These are phyloP conservation scores for Aurelia sp. DNA, from an alignment of 30 jellyfish, hydroid and myxozoan species.

Conservation along the genomic window DNA sequence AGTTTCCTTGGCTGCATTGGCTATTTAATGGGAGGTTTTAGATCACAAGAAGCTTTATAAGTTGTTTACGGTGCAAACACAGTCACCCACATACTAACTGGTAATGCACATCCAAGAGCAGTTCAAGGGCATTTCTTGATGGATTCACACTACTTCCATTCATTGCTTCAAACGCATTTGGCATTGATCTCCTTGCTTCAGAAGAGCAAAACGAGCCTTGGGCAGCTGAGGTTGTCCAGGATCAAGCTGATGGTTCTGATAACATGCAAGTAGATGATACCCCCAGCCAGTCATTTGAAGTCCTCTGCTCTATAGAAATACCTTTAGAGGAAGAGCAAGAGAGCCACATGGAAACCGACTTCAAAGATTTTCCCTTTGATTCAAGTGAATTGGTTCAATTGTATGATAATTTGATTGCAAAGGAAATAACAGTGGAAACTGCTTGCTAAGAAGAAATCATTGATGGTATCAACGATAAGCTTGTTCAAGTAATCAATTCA, in stretches of 20 bases:
- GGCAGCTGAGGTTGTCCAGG: conserved; percentile 22
- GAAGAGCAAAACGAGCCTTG: conserved; percentile 26
- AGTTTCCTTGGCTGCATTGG: no score
- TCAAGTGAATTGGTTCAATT: conserved; percentile 7
- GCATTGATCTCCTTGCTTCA: no score
- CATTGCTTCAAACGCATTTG: no score
- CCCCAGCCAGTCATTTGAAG: conserved; percentile 4
- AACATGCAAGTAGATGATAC: conserved; percentile 18
- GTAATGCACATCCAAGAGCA: no score
- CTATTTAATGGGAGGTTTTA: no score
- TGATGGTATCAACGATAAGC: not conserved
- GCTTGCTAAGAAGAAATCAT: conserved; percentile 1
- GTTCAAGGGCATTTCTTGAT: no score
- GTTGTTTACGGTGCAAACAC: no score
- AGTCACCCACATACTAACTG: no score
- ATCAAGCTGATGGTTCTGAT: conserved; percentile 9
- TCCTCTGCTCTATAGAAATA: conserved; percentile 4
- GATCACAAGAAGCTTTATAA: no score
- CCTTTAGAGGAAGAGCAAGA: conserved; percentile 24
- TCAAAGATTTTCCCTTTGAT: conserved; percentile 1
- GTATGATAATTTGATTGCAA: conserved; percentile 12
- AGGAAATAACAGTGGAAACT: conserved; percentile 20
- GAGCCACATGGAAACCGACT: not conserved
- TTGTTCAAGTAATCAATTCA: not conserved
- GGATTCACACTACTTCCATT: no score